phyloP scores from a whole-genome alignment of 2,797 vertebrate genomes.

The Pangasius mekongensis region DNA sequence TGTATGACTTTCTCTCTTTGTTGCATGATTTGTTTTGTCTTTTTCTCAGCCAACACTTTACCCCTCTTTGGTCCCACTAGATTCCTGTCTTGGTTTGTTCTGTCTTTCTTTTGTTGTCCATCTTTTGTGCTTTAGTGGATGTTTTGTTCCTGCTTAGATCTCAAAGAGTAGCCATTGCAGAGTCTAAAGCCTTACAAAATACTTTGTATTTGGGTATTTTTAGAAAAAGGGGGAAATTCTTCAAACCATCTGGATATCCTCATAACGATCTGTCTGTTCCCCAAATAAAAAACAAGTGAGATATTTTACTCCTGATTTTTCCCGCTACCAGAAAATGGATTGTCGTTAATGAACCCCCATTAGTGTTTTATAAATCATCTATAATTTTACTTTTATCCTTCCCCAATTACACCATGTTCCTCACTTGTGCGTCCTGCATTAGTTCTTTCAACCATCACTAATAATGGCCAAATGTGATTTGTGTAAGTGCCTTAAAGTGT shows the following conservation, averaged over 20 bases:
- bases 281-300: neutral
- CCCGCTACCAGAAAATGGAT: neutral
- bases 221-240: neutral
- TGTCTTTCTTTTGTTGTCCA: conserved; percentile 51
- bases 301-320: neutral
- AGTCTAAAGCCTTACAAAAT: neutral
- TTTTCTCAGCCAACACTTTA: conserved; percentile 21
- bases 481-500: neutral
- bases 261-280: neutral
- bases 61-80: conserved; percentile 22
- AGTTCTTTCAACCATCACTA: neutral
- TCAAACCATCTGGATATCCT: neutral
- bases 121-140: conserved; percentile 44
- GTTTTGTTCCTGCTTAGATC: conserved; percentile 19
- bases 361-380: neutral
- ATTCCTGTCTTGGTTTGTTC: conserved; percentile 44
- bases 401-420: neutral
- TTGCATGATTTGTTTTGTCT: conserved; percentile 28
- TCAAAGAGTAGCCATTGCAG: conserved; percentile 42
- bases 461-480: neutral
- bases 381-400: conserved; percentile 1
- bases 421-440: conserved; percentile 5
- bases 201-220: neutral
- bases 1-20: conserved; percentile 26
- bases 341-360: conserved; percentile 1